phyloP scores from a whole-genome alignment of 2,113 vertebrate genomes.

The Parus major region DNA sequence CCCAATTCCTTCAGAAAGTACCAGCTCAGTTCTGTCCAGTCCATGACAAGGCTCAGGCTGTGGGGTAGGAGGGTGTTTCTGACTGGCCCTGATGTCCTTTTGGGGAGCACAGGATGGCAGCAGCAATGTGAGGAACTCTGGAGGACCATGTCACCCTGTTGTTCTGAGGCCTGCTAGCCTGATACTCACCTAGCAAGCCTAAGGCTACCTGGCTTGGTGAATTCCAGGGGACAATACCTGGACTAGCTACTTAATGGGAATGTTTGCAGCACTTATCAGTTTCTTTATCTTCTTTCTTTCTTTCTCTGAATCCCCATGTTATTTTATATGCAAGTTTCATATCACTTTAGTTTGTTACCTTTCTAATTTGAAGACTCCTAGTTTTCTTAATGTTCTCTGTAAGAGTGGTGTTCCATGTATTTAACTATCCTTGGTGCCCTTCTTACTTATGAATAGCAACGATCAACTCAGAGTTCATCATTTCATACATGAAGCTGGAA shows the following conservation, averaged over 20 bases:
- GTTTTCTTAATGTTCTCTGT: not conserved
- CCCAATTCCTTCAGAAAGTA: not conserved
- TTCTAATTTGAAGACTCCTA: not conserved
- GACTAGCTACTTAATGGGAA: not conserved
- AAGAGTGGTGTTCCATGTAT: fast-evolving
- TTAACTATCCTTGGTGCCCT: not conserved
- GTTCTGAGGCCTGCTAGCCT: not conserved
- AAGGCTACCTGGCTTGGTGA: not conserved
- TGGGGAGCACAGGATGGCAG: not conserved
- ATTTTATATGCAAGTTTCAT: not conserved
- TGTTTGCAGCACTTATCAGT: not conserved
- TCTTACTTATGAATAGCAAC: not conserved
- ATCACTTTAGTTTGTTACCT: not conserved
- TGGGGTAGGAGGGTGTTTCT: not conserved
- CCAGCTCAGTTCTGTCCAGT: not conserved
- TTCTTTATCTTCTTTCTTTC: not conserved
- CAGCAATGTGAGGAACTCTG: not conserved
- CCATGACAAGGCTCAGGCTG: not conserved
- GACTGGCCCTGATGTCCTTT: not conserved
- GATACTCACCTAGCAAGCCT: not conserved
- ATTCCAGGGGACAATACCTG: not conserved
- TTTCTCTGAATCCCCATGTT: not conserved
- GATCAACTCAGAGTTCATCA: not conserved
- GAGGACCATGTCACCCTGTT: not conserved
- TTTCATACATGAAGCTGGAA: not conserved